phyloP scores from a whole-genome alignment of 2,888 invertebrate species.

The Platypus cylindrus region DNA sequence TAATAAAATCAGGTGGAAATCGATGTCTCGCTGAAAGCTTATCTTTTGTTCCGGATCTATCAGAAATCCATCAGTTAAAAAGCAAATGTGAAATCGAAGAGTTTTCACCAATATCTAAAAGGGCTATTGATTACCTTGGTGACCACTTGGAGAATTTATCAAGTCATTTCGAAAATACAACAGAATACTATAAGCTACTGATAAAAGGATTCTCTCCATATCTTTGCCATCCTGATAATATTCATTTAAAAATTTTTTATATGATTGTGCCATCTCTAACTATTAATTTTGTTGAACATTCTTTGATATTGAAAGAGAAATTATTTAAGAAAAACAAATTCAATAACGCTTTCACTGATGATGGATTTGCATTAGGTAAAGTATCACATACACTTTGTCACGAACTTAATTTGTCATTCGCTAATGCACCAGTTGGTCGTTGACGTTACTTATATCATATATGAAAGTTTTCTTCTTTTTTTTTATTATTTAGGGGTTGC shows the following conservation, averaged over 20 bases:
- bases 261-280: slow-evolving; percentile 88
- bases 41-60: slow-evolving; percentile 75
- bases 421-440: not conserved
- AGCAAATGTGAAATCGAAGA: slow-evolving; percentile 47
- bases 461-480: not conserved
- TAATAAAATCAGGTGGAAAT: slow-evolving; percentile 86
- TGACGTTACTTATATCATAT: not conserved
- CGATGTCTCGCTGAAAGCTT: slow-evolving; percentile 87
- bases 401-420: not conserved
- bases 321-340: slow-evolving; percentile 80
- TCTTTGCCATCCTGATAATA: slow-evolving; percentile 73
- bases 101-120: slow-evolving; percentile 46
- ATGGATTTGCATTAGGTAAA: slow-evolving; percentile 92
- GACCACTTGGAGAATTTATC: slow-evolving; percentile 65
- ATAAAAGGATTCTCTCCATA: slow-evolving; percentile 87
- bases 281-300: slow-evolving; percentile 88
- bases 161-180: slow-evolving; percentile 75
- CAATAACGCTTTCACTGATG: slow-evolving; percentile 90
- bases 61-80: slow-evolving; percentile 44
- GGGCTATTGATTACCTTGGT: slow-evolving; percentile 61
- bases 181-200: slow-evolving; percentile 70
- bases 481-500: slow-evolving; percentile 48
- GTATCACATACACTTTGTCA: not conserved
- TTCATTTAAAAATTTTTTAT: slow-evolving; percentile 84
- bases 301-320: slow-evolving; percentile 82